Evolutionary conservation across 2,888 invertebrate genomes (phyloP), one percentile per base, ranked within the genome.

Genomic region (Hesperia comma): DNA sequence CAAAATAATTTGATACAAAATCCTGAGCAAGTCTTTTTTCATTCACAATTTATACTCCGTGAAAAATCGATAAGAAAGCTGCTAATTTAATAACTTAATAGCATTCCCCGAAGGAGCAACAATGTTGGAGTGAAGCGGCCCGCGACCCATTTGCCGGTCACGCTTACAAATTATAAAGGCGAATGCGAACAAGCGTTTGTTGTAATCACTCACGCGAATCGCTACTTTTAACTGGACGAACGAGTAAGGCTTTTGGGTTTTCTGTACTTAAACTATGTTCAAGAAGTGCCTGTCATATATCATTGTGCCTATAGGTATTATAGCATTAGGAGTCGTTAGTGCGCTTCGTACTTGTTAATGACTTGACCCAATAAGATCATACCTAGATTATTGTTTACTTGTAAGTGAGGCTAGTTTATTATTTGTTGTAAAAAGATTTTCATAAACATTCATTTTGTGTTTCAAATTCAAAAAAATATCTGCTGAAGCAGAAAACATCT

Each of bases 121-220:
- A 40, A 64, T 51, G 64, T 58, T 53, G 33, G 53, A 57, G 63
- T 51, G 57, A 41, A 58, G 41, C 51, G n/a, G n/a, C n/a, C n/a
- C n/a, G 58, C 60, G 70, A 69, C 70, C 70, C 57, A 68, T 69
- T 69, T 70, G 58, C 56, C 53, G 53, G 63, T 61, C 70, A 67
- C 68, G 63, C 58, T 70, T 68, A 71, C 54, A 64, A 72, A 72
- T 71, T 69, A 75, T 71, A 67, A 37, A 69, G 62, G 71, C 74
- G 74, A 79, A 74, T 72, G 72, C 72, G 75, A 78, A 80, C 76
- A 74, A 76, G 73, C 63, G 69, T 69, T 70, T 76, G 75, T 77
- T 78, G 74, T 73, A 69, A 83, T 83, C 80, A 71, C 67, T 70
- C 90, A 90, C 90, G 90, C 88, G 81, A 89, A 81, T 77, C 76